These are phyloP conservation scores for Zapus hudsonius DNA, from an alignment of 2,113 vertebrate genomes.

Conservation along the genomic window DNA sequence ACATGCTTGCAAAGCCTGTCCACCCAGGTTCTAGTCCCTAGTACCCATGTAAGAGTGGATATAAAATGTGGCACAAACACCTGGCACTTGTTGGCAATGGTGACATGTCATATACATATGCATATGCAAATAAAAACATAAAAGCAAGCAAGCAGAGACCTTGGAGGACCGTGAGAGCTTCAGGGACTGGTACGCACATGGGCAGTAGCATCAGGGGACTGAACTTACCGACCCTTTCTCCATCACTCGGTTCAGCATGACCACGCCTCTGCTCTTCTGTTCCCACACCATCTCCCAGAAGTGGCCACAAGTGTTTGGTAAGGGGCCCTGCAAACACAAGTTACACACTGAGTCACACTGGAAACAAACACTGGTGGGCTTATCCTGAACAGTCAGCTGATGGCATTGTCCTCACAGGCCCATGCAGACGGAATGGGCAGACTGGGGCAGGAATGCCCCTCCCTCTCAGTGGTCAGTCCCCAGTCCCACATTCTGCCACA, in stretches of 20 bases:
- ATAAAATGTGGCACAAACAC: no score
- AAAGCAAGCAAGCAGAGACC: not conserved
- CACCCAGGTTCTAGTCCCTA: no score
- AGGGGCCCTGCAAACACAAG: constrained; percentile 91
- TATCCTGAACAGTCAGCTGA: accelerated
- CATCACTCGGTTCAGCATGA: constrained; percentile 99
- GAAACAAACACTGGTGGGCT: accelerated
- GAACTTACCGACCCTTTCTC: constrained; percentile 97
- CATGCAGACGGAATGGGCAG: not conserved
- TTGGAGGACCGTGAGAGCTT: not conserved
- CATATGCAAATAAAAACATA: no score
- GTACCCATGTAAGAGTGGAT: no score
- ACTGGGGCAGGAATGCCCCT: not conserved
- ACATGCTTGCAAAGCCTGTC: no score
- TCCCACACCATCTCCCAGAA: constrained; percentile 99
- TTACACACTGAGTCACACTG: not conserved
- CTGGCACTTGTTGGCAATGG: no score
- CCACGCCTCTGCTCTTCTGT: constrained; percentile 94
- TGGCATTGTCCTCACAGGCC: not conserved
- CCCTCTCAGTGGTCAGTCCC: not conserved
- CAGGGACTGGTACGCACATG: accelerated
- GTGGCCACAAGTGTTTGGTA: constrained; percentile 97
- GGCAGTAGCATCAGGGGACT: accelerated
- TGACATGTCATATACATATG: no score
- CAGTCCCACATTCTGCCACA: not conserved